A percentile compares a stretch with the other conserved stretches of the same genome.
Evolutionary conservation across 2,888 invertebrate genomes (phyloP).

Genomic region (Pandemis cinnamomeana): DNA sequence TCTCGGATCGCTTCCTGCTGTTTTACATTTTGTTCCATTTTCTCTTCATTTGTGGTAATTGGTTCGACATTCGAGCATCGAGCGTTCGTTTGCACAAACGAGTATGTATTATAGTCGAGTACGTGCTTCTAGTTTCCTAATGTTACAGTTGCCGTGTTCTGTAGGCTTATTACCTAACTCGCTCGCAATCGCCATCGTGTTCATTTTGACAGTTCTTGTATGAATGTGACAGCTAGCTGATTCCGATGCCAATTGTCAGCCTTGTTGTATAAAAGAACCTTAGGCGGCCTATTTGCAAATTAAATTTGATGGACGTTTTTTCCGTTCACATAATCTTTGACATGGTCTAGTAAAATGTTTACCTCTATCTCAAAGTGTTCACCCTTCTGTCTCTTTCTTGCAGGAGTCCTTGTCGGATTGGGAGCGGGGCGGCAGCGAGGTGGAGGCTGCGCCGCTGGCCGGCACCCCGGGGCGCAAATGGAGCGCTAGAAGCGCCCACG

Average conservation of each 20-base stretch:
- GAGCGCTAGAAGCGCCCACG: constrained; percentile 69
- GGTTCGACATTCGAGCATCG: neutral
- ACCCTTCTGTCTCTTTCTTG: constrained; percentile 43
- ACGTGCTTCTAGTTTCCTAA: no score
- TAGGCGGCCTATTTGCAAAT: no score
- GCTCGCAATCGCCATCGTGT: no score
- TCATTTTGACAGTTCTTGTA: no score
- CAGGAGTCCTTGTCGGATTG: constrained; percentile 76
- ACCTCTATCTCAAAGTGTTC: neutral
- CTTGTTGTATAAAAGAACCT: no score
- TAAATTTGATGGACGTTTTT: no score
- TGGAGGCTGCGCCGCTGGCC: constrained; percentile 55
- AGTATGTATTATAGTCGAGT: neutral
- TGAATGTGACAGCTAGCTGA: no score
- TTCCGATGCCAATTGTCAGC: no score
- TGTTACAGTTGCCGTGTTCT: no score
- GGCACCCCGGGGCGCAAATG: constrained; percentile 69
- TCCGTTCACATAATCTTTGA: no score
- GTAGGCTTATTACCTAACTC: no score
- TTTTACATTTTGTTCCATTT: constrained; percentile 3
- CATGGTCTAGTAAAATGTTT: neutral
- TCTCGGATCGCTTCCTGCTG: constrained; percentile 18
- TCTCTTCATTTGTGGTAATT: neutral
- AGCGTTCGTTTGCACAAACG: neutral
- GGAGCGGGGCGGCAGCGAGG: constrained; percentile 66